Base-by-base conservation (phyloP, 2,113 vertebrate species). In the Ciconia stormi region DNA sequence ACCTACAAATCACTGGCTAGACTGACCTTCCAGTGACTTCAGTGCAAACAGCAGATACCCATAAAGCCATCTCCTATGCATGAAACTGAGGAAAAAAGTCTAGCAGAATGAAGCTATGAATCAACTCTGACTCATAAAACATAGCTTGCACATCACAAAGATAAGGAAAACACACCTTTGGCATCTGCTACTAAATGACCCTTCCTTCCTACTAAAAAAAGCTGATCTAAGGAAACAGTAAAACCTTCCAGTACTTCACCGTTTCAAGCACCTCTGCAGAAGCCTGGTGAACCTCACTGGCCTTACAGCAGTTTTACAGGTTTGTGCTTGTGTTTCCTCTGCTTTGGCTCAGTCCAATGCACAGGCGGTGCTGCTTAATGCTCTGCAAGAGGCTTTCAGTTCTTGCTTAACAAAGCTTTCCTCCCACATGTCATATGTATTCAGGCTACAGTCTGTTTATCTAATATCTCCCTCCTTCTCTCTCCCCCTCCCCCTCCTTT, bases 371-470 rank as follows among this genome's bases (percentile, higher is more conserved):
- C 82, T 44, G 69, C 82, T 78, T 95, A 96, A 90, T 61, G 95
- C 95, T 96, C 67, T 62, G 67, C 9, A 5, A 96, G 91, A 86
- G 70, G 79, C 88, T 95, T 97, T 95, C 92, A 93, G 88, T 65
- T 94, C 91, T 94, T 86, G 88, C 97, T 97, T 96, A 97, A 97
- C 91, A 97, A 97, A 93, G 91, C 95, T 76, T 91, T 95, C 95
- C 95, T 97, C 93, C 94, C 97, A 98, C 95, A 97, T 92, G 96
- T 96, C 95, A 97, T 95, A 96, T 88, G 97, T 29, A 96, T 97
- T 97, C 96, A 97, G 94, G 93, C 94, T 97, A 90, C 93, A 97
- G 97, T 82, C 97, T 97, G 95, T 97, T 97, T 97, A 95, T 94
- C 91, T 96, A 91, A 63, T 95, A 93, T 97, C 89, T 94, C 73